These are phyloP conservation scores for Choloepus didactylus DNA, from an alignment of 2,797 vertebrate species.

Conservation along the genomic window DNA sequence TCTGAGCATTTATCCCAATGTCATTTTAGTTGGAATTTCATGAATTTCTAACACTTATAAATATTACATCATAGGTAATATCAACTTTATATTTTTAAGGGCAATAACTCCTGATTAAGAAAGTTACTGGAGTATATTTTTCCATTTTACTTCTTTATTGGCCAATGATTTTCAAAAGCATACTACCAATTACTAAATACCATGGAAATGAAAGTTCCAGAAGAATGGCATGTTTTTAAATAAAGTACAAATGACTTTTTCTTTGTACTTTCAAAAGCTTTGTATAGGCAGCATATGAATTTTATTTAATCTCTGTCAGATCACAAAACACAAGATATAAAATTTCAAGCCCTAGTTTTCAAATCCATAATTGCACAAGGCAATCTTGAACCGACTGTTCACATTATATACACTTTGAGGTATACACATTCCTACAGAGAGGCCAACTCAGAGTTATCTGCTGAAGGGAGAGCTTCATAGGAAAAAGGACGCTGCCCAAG, in stretches of 20 bases:
- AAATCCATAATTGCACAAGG: neutral
- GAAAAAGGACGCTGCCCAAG: neutral
- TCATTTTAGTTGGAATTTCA: neutral
- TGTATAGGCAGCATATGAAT: neutral
- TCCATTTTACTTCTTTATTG: neutral
- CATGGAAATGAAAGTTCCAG: neutral
- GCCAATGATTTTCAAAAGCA: neutral
- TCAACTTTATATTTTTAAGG: neutral
- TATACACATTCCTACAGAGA: neutral
- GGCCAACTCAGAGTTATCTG: neutral
- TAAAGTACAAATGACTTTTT: neutral
- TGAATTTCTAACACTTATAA: neutral
- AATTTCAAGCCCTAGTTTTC: neutral
- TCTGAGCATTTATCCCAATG: neutral
- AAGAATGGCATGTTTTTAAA: slow-evolving; percentile 12
- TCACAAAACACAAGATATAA: neutral
- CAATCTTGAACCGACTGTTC: neutral
- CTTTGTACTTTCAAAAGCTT: neutral
- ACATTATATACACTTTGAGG: neutral
- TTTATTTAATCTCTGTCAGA: neutral
- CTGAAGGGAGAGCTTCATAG: neutral
- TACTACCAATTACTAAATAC: neutral
- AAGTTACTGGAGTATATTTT: neutral
- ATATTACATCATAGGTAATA: neutral
- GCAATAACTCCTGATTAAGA: neutral